phyloP scores from a whole-genome alignment of 2,113 vertebrate genomes.

The Pollachius pollachius region DNA sequence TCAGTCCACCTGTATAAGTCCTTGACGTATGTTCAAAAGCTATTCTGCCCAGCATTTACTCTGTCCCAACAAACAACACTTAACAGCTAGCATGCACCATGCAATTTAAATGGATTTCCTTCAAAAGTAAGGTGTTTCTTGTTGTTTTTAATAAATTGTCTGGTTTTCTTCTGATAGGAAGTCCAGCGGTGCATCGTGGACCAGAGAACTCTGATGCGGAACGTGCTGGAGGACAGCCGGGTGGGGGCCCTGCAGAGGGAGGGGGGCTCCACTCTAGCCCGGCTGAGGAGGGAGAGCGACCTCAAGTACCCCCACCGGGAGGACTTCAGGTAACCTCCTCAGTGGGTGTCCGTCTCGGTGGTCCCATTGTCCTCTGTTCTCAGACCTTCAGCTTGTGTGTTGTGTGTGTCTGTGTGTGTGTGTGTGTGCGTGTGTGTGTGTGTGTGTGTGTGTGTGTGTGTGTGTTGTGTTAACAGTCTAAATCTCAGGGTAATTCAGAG shows the following conservation, averaged over 20 bases:
- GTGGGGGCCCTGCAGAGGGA: constrained; percentile 84
- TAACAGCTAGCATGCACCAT: neutral
- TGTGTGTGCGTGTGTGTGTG: too few species aligned
- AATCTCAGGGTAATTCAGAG: too few species aligned
- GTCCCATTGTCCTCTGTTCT: neutral
- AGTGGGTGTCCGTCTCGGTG: neutral
- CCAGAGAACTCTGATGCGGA: constrained; percentile 84
- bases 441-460: too few species aligned
- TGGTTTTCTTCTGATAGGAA: constrained; percentile 54
- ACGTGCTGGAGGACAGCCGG: constrained; percentile 79
- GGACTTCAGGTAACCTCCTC: constrained; percentile 74
- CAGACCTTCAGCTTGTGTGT: too few species aligned
- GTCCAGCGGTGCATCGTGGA: constrained; percentile 68
- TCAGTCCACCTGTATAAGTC: too few species aligned
- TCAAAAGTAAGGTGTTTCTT: neutral
- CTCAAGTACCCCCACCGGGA: constrained; percentile 73
- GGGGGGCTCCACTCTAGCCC: constrained; percentile 81
- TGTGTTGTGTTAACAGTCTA: too few species aligned
- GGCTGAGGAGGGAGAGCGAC: constrained; percentile 83
- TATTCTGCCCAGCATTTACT: too few species aligned
- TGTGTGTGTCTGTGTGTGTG: too few species aligned
- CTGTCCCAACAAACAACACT: too few species aligned
- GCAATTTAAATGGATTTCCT: neutral
- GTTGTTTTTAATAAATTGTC: neutral
- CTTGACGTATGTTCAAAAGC: neutral